Evolutionary conservation across 2,113 vertebrate genomes (phyloP).

Genomic region (Nestor notabilis): DNA sequence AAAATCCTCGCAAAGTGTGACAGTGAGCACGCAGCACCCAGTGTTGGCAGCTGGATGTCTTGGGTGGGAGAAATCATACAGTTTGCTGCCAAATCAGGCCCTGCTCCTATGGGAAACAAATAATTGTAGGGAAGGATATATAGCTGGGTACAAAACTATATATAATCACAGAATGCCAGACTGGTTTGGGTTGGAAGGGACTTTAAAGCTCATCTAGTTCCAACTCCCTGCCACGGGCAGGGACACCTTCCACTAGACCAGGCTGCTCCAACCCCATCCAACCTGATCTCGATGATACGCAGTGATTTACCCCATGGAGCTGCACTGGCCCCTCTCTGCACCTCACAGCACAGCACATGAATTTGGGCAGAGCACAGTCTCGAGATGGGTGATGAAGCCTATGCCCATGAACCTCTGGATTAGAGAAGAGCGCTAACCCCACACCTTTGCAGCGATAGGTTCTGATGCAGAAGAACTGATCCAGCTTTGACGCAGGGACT

Average conservation of each 20-base stretch:
- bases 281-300: background rate
- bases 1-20: background rate
- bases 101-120: background rate
- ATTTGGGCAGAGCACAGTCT: background rate
- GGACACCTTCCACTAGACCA: background rate
- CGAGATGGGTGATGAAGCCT: accelerated
- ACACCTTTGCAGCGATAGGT: background rate
- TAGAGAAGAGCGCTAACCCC: background rate
- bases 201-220: background rate
- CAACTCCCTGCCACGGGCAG: background rate
- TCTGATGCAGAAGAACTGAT: background rate
- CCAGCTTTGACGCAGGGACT: background rate
- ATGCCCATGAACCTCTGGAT: accelerated
- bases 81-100: background rate
- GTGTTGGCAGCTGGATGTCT: background rate
- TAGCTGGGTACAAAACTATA: background rate
- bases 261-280: background rate
- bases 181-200: background rate
- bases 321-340: background rate
- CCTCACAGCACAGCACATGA: accelerated
- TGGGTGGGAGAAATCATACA: background rate
- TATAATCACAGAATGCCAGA: background rate
- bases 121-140: background rate
- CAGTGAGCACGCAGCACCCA: background rate
- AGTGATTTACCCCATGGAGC: background rate